phyloP scores from a whole-genome alignment of 2,797 vertebrate species.

The Microcaecilia unicolor region DNA sequence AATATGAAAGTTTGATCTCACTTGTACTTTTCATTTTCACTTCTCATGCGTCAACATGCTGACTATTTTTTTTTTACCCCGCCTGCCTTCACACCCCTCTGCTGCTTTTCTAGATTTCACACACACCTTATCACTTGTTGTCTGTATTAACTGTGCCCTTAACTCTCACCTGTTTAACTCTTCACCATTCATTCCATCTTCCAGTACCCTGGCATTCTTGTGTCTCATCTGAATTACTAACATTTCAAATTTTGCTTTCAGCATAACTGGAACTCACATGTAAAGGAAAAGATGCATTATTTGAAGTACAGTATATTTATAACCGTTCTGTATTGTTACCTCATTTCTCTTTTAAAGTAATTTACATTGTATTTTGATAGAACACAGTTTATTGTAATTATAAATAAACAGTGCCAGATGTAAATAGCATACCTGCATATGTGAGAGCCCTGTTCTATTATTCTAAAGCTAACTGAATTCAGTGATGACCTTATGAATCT shows the following conservation, averaged over 20 bases:
- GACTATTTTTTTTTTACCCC: constrained; percentile 43
- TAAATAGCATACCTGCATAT: no score
- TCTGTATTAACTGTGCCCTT: constrained; percentile 21
- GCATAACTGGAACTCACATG: constrained; percentile 43
- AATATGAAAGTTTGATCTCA: constrained; percentile 49
- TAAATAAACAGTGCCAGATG: no score
- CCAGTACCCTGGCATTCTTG: constrained; percentile 5
- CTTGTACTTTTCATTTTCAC: constrained; percentile 53
- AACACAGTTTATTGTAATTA: no score
- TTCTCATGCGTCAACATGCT: constrained; percentile 54
- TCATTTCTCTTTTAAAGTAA: no score
- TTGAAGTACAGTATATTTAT: no score
- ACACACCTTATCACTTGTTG: constrained; percentile 32
- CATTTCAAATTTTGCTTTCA: constrained; percentile 44
- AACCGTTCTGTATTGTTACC: no score
- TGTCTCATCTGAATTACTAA: not conserved
- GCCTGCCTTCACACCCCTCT: constrained; percentile 40
- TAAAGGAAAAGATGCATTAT: no score
- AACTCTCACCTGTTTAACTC: constrained; percentile 15
- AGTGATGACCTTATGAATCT: no score
- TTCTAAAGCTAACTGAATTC: no score
- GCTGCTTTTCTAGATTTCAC: constrained; percentile 30
- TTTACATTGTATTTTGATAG: no score
- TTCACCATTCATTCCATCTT: constrained; percentile 15
- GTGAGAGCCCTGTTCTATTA: no score